Conservation (phyloP, 2,888 invertebrate species). For the Nomada hirtipes region DNA sequence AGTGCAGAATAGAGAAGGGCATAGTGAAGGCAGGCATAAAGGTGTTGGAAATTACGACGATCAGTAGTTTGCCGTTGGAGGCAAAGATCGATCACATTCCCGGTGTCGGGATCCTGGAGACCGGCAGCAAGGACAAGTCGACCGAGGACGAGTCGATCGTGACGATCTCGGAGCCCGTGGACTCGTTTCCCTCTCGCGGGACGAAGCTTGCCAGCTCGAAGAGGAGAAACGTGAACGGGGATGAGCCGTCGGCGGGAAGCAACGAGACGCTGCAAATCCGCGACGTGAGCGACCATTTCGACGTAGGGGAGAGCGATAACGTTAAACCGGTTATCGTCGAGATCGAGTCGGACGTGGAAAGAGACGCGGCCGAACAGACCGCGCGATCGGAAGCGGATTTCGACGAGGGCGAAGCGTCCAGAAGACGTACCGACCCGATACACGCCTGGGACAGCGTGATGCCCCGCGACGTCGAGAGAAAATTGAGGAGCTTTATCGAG, state of each 20-base stretch:
- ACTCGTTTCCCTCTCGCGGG: slow-evolving; percentile 69
- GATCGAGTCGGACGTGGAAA: slow-evolving; percentile 88
- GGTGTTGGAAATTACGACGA: slow-evolving; percentile 77
- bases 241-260: background rate
- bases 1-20: slow-evolving; percentile 73
- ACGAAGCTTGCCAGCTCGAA: background rate
- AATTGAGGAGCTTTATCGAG: slow-evolving; percentile 79
- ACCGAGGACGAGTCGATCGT: slow-evolving; percentile 56
- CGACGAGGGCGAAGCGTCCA: background rate
- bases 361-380: slow-evolving; percentile 81
- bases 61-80: slow-evolving; percentile 75
- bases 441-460: slow-evolving; percentile 70
- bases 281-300: slow-evolving; percentile 78
- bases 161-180: slow-evolving; percentile 77
- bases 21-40: slow-evolving; percentile 64
- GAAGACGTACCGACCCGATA: background rate
- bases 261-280: slow-evolving; percentile 76
- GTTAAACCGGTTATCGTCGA: slow-evolving; percentile 86
- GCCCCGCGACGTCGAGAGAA: slow-evolving; percentile 78
- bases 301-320: slow-evolving; percentile 75
- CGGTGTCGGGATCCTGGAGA: slow-evolving; percentile 80
- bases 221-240: background rate
- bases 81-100: slow-evolving; percentile 78
- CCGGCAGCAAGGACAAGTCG: slow-evolving; percentile 38
- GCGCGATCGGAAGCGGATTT: background rate